A percentile compares a stretch with the other conserved stretches of the same genome.
These are phyloP conservation scores for Lateolabrax maculatus DNA, from an alignment of 2,797 vertebrate genomes.

Conservation along the genomic window DNA sequence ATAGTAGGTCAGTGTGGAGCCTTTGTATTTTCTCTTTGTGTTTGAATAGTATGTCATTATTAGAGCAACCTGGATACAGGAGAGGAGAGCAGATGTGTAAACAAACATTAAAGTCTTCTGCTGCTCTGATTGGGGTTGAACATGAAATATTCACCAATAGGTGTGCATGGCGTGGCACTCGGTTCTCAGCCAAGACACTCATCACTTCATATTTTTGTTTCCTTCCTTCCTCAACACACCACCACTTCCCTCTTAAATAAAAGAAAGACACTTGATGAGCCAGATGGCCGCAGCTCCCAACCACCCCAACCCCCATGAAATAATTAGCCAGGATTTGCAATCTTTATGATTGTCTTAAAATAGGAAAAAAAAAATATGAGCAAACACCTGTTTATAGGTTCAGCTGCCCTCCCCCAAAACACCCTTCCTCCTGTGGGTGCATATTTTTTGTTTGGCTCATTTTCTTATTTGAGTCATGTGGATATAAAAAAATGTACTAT, in stretches of 20 bases:
- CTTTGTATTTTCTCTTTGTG: conserved; percentile 30
- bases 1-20: conserved; percentile 8
- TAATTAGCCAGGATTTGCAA: conserved; percentile 78
- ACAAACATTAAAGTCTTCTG: conserved; percentile 76
- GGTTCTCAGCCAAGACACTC: conserved; percentile 38
- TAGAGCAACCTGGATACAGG: conserved; percentile 69
- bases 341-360: conserved; percentile 81
- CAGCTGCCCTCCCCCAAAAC: conserved; percentile 11
- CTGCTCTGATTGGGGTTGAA: conserved; percentile 65
- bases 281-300: conserved; percentile 79
- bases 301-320: conserved; percentile 75
- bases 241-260: conserved; percentile 53
- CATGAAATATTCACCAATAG: conserved; percentile 81
- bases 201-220: conserved; percentile 42
- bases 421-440: neutral
- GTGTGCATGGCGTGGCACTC: conserved; percentile 42
- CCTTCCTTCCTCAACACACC: conserved; percentile 19
- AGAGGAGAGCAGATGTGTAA: conserved; percentile 68
- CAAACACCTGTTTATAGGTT: conserved; percentile 69
- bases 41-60: conserved; percentile 44
- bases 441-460: neutral
- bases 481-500: neutral
- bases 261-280: conserved; percentile 66
- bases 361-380: conserved; percentile 57
- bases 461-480: neutral